Evolutionary conservation across 2,113 vertebrate species (phyloP), one percentile per base, ranked within the genome.

Genomic region (Oreamnos americanus): DNA sequence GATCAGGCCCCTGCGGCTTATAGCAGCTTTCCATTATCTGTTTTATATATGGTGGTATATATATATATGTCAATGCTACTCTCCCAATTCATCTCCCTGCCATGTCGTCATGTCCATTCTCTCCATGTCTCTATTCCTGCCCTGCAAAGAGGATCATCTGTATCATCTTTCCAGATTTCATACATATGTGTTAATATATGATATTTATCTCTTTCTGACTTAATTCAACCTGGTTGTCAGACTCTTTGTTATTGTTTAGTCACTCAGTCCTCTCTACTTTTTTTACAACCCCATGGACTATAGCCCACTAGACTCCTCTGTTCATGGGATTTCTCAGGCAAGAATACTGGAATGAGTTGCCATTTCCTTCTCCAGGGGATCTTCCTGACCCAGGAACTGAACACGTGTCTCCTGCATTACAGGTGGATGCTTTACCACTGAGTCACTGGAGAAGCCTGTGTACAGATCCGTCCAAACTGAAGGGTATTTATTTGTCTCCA

Each of bases 361-460:
- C 71, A 43, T 76, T 43, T 76, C 23, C 71, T 14, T 76, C 71
- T 76, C 36, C 23, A 43, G 39, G 28, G 12, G 12, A 76, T 76
- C 71, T 43, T 76, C 39, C 23, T 76, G 21, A 43, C 39, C 39
- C 39, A 43, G 71, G 71, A 12, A 43, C 12, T 43, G 23, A 76
- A 26, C 0, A 1, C 1, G 0, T 13, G 6, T 76, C 39, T 76
- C 71, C 23, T 43, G 36, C 71, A 43, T 25, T 43, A 12, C 39
- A 76, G 39, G 71, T 76, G 39, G 36, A 76, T 43, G 43, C 23
- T 76, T 43, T 76, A 76, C 71, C 23, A 7, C 12, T 14, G 71
- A 76, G 23, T 43, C 36, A 7, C 23, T 13, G 1, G 23, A 25
- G 23, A 76, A 43, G 12, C 21, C 36, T 3, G 1, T 14, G 23